These are phyloP conservation scores for Argynnis bischoffii DNA, from an alignment of 2,888 invertebrate species.

Conservation along the genomic window DNA sequence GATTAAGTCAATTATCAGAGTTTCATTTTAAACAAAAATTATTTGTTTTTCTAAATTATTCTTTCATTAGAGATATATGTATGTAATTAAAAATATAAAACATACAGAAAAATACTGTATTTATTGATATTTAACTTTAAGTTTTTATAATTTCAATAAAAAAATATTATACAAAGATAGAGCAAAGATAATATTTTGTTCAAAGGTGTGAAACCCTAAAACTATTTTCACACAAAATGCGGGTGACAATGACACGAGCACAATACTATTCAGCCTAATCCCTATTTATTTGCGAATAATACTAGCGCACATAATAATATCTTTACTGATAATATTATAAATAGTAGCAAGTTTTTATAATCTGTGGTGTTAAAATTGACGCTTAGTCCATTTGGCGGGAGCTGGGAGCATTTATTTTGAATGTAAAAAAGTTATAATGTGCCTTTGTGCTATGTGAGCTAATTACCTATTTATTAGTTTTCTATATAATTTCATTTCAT, in stretches of 20 bases:
- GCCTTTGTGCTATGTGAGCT: neutral
- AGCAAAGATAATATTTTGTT: constrained; percentile 1
- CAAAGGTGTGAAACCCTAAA: constrained; percentile 47
- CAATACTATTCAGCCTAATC: constrained; percentile 64
- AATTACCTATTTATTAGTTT: constrained; percentile 7
- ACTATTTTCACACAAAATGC: constrained; percentile 61
- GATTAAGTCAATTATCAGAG: no score
- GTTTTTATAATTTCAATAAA: no score
- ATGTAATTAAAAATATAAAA: no score
- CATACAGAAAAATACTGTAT: no score
- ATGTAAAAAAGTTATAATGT: constrained; percentile 13
- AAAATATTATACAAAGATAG: neutral
- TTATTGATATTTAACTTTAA: no score
- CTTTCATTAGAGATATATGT: no score
- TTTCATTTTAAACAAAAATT: no score
- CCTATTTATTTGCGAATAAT: constrained; percentile 73
- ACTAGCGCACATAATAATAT: constrained; percentile 44
- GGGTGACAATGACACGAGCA: constrained; percentile 59
- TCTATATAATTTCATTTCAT: neutral
- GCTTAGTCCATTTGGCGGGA: constrained; percentile 43
- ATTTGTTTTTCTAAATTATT: no score
- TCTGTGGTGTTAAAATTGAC: constrained; percentile 76
- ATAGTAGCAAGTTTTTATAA: constrained; percentile 52
- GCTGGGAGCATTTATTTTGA: constrained; percentile 11
- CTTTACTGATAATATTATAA: constrained; percentile 73